Conservation (phyloP, 2,888 invertebrate genomes). For the Eurytoma adleriae region DNA sequence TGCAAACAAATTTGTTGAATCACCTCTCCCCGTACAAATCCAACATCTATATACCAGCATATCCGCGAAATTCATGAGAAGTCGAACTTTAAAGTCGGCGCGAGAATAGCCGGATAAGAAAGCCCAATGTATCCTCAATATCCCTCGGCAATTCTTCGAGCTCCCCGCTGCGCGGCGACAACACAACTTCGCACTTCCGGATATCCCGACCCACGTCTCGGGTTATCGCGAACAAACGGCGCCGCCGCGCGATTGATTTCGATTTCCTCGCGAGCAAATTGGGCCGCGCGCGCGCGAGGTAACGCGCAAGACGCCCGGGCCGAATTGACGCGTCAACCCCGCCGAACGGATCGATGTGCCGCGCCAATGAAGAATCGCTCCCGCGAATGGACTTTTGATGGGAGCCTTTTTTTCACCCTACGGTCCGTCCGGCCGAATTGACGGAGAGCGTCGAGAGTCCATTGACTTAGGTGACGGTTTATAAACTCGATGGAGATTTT, state of each 20-base stretch:
- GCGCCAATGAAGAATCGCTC: constrained; percentile 44
- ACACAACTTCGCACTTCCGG: background rate
- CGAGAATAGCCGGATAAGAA: background rate
- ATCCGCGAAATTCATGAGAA: background rate
- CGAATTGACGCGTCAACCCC: constrained; percentile 42
- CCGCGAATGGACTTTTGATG: constrained; percentile 35
- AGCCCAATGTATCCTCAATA: background rate
- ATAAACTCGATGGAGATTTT: background rate
- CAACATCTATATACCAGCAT: no score
- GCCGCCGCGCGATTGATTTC: constrained; percentile 40
- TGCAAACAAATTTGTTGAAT: no score
- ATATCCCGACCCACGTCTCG: background rate
- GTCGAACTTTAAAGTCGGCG: constrained; percentile 3
- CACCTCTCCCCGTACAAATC: no score
- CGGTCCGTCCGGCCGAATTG: background rate
- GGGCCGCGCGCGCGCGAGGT: constrained; percentile 22
- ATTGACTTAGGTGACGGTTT: background rate
- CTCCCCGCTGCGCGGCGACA: background rate
- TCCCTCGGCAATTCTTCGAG: background rate
- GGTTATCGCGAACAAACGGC: constrained; percentile 15
- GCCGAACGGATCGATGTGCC: background rate
- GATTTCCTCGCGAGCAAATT: constrained; percentile 25
- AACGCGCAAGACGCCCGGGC: constrained; percentile 6
- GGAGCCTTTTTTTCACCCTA: background rate
- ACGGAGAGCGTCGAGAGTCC: background rate